Base-by-base conservation (phyloP, 2,888 invertebrate species). In the Eupithecia dodoneata region DNA sequence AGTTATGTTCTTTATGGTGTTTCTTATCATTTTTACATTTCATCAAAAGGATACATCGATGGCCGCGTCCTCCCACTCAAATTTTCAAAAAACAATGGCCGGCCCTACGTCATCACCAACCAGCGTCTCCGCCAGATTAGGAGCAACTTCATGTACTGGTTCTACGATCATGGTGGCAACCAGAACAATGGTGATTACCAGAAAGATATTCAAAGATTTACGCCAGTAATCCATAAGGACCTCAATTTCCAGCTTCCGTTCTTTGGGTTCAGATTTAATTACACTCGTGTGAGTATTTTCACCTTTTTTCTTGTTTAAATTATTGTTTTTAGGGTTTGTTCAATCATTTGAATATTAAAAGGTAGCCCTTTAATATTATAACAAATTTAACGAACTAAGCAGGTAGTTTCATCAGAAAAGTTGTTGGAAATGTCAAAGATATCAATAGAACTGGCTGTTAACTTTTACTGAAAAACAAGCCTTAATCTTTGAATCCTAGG, bases 171-270 rank as follows among this genome's bases (percentile, higher is more conserved):
- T 86, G 98, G 98, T 0, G 97, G 97, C 7, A 96, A 96, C 44
- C 96, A 96, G 66, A 96, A 97, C 83, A 94, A 96, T 72, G 98
- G 98, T 0, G 98, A 99, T 90, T 97, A 97, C 89, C 98, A 98
- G 88, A 96, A 95, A 42, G 97, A 98, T 87, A 97, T 98, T 73
- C 98, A 98, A 87, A 96, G 97, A 0, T 98, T 98, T 10, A 97
- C 97, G 73, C 97, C 98, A 0, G 98, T 98, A 90, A 95, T 98
- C 44, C 98, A 98, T 90, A 98, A 98, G 92, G 98, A 98, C 88
- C 96, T 99, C 84, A 98, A 98, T 91, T 99, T 99, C 85, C 98
- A 99, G 85, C 92, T 99, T 77, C 99, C 99, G 0, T 99, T 98
- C 94, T 99, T 97, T 89, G 99, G 99, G 0, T 98, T 98, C 85